phyloP scores from a whole-genome alignment of 2,113 vertebrate genomes.

The Brachypodius melanocephalos region DNA sequence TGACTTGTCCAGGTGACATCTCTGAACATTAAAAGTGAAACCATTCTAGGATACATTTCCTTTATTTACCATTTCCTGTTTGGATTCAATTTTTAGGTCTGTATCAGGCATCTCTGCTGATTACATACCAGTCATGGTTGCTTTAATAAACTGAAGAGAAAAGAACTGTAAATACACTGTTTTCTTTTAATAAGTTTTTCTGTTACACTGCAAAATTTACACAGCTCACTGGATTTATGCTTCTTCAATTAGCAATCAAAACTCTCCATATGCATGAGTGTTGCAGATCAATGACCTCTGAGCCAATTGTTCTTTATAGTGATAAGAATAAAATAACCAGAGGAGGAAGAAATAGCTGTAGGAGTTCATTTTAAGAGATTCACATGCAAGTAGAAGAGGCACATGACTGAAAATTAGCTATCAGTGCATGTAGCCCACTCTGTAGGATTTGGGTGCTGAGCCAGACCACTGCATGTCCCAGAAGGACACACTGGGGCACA shows the following conservation, averaged over 20 bases:
- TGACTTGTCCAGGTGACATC: neutral
- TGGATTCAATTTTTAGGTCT: neutral
- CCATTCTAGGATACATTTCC: neutral
- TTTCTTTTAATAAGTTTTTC: slow-evolving; percentile 15
- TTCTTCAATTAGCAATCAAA: slow-evolving; percentile 28
- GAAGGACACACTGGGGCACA: neutral
- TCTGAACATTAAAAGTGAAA: neutral
- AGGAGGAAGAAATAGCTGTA: neutral
- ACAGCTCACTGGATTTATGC: neutral
- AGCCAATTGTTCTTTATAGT: neutral
- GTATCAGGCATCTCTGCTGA: neutral
- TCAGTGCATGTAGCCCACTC: neutral
- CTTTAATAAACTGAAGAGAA: neutral
- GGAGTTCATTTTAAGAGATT: neutral
- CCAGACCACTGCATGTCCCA: neutral
- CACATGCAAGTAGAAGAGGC: neutral
- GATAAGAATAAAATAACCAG: neutral
- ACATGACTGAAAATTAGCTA: neutral
- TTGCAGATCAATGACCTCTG: neutral
- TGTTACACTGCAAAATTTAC: neutral
- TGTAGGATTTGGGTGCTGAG: neutral
- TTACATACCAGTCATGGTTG: neutral
- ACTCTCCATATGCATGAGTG: neutral
- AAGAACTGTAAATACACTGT: neutral
- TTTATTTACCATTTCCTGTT: neutral